phyloP scores from a whole-genome alignment of 2,888 invertebrate genomes.

The Agrotis segetum region DNA sequence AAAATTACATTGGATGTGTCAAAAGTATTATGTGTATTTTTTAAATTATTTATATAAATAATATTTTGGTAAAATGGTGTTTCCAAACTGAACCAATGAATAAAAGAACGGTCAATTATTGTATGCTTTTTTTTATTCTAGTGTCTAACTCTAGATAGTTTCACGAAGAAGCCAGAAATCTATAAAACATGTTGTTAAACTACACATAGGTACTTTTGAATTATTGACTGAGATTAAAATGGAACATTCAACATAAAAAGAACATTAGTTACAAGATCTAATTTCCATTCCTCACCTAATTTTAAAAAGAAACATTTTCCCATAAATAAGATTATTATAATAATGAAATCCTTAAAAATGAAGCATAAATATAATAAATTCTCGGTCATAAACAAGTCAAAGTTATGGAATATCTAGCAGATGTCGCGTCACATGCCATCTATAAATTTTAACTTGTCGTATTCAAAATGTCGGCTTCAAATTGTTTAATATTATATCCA shows the following conservation, averaged over 20 bases:
- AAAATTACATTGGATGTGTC: too few species aligned
- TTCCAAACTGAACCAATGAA: too few species aligned
- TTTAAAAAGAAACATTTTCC: background rate
- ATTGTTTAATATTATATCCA: constrained; percentile 70
- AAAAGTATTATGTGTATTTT: background rate
- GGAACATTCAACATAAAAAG: background rate
- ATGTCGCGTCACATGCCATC: constrained; percentile 77
- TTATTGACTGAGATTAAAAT: background rate
- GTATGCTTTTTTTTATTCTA: too few species aligned
- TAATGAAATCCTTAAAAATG: constrained; percentile 64
- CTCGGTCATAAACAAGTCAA: constrained; percentile 72
- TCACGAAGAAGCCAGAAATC: too few species aligned
- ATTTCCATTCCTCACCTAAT: background rate
- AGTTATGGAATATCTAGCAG: constrained; percentile 73
- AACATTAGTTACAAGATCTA: background rate
- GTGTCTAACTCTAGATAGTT: too few species aligned
- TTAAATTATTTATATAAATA: background rate
- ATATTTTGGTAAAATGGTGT: too few species aligned
- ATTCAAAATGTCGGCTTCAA: constrained; percentile 70
- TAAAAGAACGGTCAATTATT: too few species aligned
- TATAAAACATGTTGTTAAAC: too few species aligned
- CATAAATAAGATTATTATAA: constrained; percentile 36
- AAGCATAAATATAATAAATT: constrained; percentile 66
- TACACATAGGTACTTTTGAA: background rate
- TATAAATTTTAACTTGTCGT: constrained; percentile 69